phyloP scores from a whole-genome alignment of 2,888 invertebrate species.

The Fragum sueziense region DNA sequence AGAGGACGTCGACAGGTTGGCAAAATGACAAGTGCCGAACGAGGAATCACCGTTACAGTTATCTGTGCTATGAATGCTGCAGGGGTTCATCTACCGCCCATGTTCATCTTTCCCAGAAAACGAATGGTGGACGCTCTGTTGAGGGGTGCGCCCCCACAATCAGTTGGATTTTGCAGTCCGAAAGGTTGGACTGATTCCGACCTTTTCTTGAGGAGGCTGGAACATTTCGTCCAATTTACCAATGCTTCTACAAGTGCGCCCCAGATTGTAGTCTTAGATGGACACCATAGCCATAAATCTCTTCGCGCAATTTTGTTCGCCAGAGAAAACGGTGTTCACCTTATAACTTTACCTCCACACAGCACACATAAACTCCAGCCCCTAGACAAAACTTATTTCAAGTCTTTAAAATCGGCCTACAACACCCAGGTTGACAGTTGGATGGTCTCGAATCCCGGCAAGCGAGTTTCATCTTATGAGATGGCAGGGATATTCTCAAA shows the following conservation, averaged over 20 bases:
- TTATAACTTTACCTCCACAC: conserved; percentile 79
- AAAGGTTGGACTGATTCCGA: conserved; percentile 73
- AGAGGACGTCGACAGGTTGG: conserved; percentile 12
- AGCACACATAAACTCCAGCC: conserved; percentile 77
- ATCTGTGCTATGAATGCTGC: conserved; percentile 59
- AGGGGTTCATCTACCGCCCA: conserved; percentile 61
- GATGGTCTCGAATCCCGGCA: conserved; percentile 7
- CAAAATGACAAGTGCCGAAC: conserved; percentile 37
- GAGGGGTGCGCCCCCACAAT: conserved; percentile 73
- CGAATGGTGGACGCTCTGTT: conserved; percentile 72
- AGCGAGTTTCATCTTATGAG: neutral
- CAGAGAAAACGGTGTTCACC: conserved; percentile 73
- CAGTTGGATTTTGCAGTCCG: conserved; percentile 70
- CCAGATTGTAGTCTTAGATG: conserved; percentile 78
- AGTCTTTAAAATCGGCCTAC: conserved; percentile 59
- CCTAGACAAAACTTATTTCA: conserved; percentile 65
- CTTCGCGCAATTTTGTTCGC: conserved; percentile 73
- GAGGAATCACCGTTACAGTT: conserved; percentile 50
- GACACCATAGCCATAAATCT: conserved; percentile 75
- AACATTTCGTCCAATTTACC: conserved; percentile 78
- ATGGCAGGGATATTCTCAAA: conserved; percentile 7
- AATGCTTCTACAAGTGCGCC: conserved; percentile 68
- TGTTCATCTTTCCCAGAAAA: conserved; percentile 72
- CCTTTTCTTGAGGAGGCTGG: conserved; percentile 71
- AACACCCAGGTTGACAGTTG: neutral